A percentile compares a stretch with the other conserved stretches of the same genome.
phyloP scores from a whole-genome alignment of 2,113 vertebrate genomes.

The Phoenicopterus ruber region DNA sequence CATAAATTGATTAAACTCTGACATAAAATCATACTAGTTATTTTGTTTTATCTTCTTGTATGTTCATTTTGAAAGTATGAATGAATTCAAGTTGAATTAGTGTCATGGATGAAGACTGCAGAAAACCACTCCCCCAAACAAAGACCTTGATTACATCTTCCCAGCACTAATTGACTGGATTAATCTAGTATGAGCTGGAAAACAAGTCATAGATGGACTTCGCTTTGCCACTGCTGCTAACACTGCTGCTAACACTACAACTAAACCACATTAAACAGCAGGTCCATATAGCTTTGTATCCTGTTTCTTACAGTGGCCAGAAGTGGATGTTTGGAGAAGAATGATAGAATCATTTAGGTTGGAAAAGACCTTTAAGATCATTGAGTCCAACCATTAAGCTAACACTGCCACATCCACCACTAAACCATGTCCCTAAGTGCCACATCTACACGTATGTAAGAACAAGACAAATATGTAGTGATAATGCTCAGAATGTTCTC shows the following conservation, averaged over 20 bases:
- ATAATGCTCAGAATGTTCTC: not conserved
- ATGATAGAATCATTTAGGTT: not conserved
- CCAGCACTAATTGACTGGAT: not conserved
- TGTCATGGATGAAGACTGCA: not conserved
- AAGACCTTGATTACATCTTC: not conserved
- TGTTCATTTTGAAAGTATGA: not conserved
- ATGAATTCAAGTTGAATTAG: not conserved
- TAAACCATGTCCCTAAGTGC: too few relatives aligned
- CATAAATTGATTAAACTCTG: not conserved
- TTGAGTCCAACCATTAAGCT: not conserved
- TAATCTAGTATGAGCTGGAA: not conserved
- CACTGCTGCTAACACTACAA: not conserved
- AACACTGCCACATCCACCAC: not conserved
- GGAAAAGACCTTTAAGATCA: not conserved
- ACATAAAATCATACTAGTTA: not conserved
- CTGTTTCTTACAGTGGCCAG: not conserved
- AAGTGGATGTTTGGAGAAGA: not conserved
- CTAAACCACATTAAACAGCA: not conserved
- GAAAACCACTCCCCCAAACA: fast-evolving
- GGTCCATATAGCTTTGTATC: not conserved
- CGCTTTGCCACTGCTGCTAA: not conserved
- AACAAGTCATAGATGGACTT: not conserved
- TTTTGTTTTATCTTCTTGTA: not conserved
- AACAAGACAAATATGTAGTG: not conserved
- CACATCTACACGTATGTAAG: not conserved